These are phyloP conservation scores for Nyleta sp. DNA, from an alignment of 2,888 invertebrate genomes.

Conservation along the genomic window DNA sequence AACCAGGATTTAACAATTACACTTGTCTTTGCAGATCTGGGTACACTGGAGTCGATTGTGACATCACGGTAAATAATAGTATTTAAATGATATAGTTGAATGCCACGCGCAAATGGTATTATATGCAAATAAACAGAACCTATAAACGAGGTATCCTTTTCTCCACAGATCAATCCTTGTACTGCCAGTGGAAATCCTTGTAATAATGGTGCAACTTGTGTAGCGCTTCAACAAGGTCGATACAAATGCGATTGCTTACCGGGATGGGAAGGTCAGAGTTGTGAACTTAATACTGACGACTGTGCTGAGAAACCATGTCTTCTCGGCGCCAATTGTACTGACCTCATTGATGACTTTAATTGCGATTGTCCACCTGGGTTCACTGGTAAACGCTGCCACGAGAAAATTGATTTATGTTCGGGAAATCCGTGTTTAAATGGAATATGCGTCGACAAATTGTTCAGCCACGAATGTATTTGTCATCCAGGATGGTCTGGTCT, in stretches of 20 bases:
- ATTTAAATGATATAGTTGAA: no score
- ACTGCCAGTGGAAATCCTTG: slow-evolving; percentile 95
- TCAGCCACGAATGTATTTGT: slow-evolving; percentile 94
- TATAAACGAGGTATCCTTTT: background rate
- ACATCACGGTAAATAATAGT: slow-evolving; percentile 89
- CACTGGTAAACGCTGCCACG: slow-evolving; percentile 97
- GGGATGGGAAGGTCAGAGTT: slow-evolving; percentile 98
- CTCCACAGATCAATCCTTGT: slow-evolving; percentile 92
- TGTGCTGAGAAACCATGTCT: slow-evolving; percentile 96
- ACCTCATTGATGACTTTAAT: slow-evolving; percentile 96
- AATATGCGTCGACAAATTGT: slow-evolving; percentile 94
- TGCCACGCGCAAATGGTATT: no score
- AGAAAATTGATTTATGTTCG: slow-evolving; percentile 96
- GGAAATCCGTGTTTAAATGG: slow-evolving; percentile 97
- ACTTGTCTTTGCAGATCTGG: slow-evolving; percentile 97
- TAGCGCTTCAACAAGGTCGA: slow-evolving; percentile 94
- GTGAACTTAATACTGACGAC: slow-evolving; percentile 96
- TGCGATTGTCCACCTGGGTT: slow-evolving; percentile 98
- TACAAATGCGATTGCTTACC: slow-evolving; percentile 97
- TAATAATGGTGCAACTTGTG: slow-evolving; percentile 94
- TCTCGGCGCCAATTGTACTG: slow-evolving; percentile 95
- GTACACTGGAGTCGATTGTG: slow-evolving; percentile 96
- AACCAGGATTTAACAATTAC: slow-evolving; percentile 93
- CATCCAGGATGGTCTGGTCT: slow-evolving; percentile 95
- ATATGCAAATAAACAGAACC: no score